Evolutionary conservation across 2,888 invertebrate genomes (phyloP).

Genomic region (Lasioglossum lativentre): DNA sequence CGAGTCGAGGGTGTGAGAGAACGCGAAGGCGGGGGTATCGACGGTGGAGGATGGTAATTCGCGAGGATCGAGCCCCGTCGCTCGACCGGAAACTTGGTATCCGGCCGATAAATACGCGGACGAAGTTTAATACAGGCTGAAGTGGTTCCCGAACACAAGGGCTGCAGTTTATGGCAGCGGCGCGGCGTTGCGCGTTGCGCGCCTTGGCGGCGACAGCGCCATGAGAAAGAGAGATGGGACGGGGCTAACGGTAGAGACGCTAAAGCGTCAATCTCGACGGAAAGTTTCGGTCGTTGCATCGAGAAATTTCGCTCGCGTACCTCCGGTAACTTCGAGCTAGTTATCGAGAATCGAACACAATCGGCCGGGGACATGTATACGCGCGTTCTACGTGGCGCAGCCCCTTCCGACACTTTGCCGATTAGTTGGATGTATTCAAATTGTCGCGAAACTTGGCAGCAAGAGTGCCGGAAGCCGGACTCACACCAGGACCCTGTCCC

Average conservation of each 20-base stretch:
- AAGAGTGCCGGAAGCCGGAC: slow-evolving; percentile 3
- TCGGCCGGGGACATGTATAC: slow-evolving; percentile 49
- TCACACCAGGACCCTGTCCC: neutral
- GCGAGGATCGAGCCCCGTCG: slow-evolving; percentile 17
- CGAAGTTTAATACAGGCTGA: slow-evolving; percentile 57
- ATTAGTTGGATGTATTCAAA: slow-evolving; percentile 69
- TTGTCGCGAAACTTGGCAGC: slow-evolving; percentile 58
- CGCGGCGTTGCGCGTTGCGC: slow-evolving; percentile 10
- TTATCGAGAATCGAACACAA: slow-evolving; percentile 69
- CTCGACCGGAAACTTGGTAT: slow-evolving; percentile 43
- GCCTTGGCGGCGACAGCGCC: neutral
- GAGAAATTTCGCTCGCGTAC: slow-evolving; percentile 68
- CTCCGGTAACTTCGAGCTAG: slow-evolving; percentile 53
- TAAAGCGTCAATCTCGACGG: slow-evolving; percentile 66
- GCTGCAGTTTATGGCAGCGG: slow-evolving; percentile 55
- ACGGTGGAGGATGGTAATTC: slow-evolving; percentile 29
- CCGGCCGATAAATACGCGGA: slow-evolving; percentile 43
- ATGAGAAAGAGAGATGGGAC: neutral
- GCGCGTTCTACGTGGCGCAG: slow-evolving; percentile 30
- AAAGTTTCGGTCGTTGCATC: slow-evolving; percentile 62
- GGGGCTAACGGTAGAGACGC: slow-evolving; percentile 28
- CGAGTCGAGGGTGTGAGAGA: neutral
- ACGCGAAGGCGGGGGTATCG: slow-evolving; percentile 5
- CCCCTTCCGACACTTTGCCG: slow-evolving; percentile 51
- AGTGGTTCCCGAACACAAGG: slow-evolving; percentile 49